Base-by-base conservation (phyloP, 1,140 invertebrate species). In the Ctenoplectra terminalis region DNA sequence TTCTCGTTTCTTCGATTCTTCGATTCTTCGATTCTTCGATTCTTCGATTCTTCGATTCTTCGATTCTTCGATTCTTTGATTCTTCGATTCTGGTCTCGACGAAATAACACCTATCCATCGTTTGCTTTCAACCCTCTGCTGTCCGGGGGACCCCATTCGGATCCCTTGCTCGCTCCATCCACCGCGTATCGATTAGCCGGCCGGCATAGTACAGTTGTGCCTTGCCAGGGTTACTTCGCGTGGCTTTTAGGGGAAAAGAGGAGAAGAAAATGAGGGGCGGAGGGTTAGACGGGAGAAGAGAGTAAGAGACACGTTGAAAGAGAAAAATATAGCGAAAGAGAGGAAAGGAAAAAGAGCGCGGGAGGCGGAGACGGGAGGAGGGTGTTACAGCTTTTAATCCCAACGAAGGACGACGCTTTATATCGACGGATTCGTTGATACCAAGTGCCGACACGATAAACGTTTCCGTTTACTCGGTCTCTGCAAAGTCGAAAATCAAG, bases 61-160 rank as follows among this genome's bases (percentile, higher is more conserved):
- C 50, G n/a, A n/a, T n/a, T n/a, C n/a, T n/a, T n/a, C n/a, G n/a
- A n/a, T n/a, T n/a, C n/a, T n/a, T n/a, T n/a, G n/a, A n/a, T n/a
- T n/a, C 43, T 60, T 69, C 76, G 70, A 48, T 46, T 69, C 69
- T 79, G 58, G 60, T 40, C 48, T 60, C 61, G 61, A 6, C 15
- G 54, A 86, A 85, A 77, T 85, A 86, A 86, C 83, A 86, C 78
- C 84, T 82, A 86, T 80, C 73, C 66, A 82, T 87, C 84, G 78
- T 83, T 83, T 61, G 70, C 54, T 82, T 56, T 50, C 37, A 78
- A 63, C 76, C 77, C 84, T 73, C 78, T 46, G 26, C 46, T 73
- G 61, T 80, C 46, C 48, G 56, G 34, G 34, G 70, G 70, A 64
- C 26, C 77, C 58, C 29, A 37, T 83, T 75, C 69, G 58, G 56